phyloP scores from a whole-genome alignment of 2,888 invertebrate species.

The Acleris sparsana region DNA sequence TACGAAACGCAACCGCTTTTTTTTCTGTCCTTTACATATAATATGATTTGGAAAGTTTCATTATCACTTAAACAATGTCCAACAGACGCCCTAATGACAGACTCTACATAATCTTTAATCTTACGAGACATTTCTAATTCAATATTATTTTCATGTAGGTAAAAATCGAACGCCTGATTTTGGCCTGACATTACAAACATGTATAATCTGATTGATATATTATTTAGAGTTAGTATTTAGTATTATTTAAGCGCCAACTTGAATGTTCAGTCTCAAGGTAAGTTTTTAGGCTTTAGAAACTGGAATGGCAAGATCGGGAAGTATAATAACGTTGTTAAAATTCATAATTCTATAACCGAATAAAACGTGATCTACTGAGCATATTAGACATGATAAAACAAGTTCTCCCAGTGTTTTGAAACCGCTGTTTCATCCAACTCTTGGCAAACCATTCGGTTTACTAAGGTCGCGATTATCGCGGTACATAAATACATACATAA shows the following conservation, averaged over 20 bases:
- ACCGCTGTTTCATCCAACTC: too few species aligned
- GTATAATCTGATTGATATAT: too few species aligned
- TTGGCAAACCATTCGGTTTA: too few species aligned
- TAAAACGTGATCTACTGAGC: not conserved
- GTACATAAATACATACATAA: too few species aligned
- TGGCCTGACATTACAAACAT: slow-evolving; percentile 1
- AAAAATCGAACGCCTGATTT: not conserved
- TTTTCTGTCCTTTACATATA: too few species aligned
- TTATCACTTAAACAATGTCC: too few species aligned
- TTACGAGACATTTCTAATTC: not conserved
- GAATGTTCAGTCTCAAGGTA: slow-evolving; percentile 45
- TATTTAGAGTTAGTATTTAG: not conserved
- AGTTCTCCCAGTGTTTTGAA: too few species aligned
- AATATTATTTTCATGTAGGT: not conserved
- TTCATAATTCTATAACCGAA: slow-evolving; percentile 29
- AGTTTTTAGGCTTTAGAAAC: slow-evolving; percentile 9
- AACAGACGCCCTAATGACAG: not conserved
- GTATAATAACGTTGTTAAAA: slow-evolving; percentile 10
- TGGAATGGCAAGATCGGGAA: slow-evolving; percentile 52
- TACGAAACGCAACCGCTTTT: too few species aligned
- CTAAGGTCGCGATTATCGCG: too few species aligned
- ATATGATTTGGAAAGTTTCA: too few species aligned
- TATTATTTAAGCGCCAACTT: not conserved
- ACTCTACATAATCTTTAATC: slow-evolving; percentile 2
- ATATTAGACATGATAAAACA: too few species aligned